Percentiles rank a stretch among this genome's conserved stretches.
Evolutionary conservation across 1,140 invertebrate species (phyloP).

Genomic region (Anastrepha ludens): DNA sequence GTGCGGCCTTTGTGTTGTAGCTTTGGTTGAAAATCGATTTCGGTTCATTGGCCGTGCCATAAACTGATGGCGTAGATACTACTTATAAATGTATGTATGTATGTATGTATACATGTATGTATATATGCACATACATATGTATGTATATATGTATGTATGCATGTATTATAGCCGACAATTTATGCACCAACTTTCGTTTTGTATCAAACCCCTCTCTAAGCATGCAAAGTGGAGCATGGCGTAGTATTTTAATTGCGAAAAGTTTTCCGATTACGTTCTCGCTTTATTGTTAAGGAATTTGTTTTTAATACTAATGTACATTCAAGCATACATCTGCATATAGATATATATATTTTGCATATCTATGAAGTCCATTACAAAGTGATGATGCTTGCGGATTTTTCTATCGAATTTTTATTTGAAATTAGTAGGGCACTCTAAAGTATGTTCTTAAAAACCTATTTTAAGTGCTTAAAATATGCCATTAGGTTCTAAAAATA

Average conservation of each 20-base stretch:
- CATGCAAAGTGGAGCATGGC: not conserved
- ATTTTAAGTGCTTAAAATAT: too few relatives aligned
- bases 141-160: not conserved
- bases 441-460: too few relatives aligned
- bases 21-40: conserved; percentile 44
- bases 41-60: conserved; percentile 45
- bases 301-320: not conserved
- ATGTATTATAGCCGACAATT: not conserved
- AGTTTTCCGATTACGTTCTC: conserved; percentile 39
- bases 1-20: not conserved
- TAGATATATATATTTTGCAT: too few relatives aligned
- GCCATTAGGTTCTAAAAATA: too few relatives aligned
- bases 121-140: not conserved
- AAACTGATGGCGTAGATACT: not conserved
- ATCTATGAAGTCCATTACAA: too few relatives aligned
- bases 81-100: not conserved
- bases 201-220: not conserved
- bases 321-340: not conserved
- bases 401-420: too few relatives aligned
- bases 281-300: conserved; percentile 16
- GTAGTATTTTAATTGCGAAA: conserved; percentile 36
- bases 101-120: not conserved
- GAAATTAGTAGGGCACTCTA: too few relatives aligned
- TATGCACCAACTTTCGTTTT: not conserved
- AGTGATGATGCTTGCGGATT: too few relatives aligned